Evolutionary conservation across 2,888 invertebrate species (phyloP).

Genomic region (Mechanitis messenoides): DNA sequence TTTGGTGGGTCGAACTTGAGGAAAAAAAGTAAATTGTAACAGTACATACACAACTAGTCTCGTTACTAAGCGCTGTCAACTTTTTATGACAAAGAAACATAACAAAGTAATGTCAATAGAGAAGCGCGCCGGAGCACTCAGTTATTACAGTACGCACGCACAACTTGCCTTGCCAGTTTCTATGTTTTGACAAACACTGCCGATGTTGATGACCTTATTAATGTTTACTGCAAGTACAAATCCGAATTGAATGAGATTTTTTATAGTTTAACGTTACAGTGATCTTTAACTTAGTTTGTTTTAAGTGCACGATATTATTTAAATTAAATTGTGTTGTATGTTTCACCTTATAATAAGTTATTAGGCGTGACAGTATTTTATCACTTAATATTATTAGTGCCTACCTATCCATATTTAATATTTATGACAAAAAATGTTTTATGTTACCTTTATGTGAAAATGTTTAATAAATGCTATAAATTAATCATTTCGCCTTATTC

Average conservation of each 20-base stretch:
- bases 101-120: conserved; percentile 39
- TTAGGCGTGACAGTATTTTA: conserved; percentile 72
- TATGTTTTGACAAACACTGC: conserved; percentile 72
- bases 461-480: conserved; percentile 74
- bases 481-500: conserved; percentile 72
- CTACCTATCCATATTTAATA: conserved; percentile 64
- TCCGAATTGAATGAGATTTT: conserved; percentile 75
- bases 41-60: conserved; percentile 37
- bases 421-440: conserved; percentile 65
- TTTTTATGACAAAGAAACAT: conserved; percentile 70
- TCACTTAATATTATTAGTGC: conserved; percentile 63
- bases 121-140: conserved; percentile 43
- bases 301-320: conserved; percentile 75
- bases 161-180: conserved; percentile 73
- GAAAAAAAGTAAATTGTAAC: conserved; percentile 51
- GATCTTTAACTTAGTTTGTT: conserved; percentile 71
- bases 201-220: conserved; percentile 59
- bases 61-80: conserved; percentile 60
- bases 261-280: conserved; percentile 71
- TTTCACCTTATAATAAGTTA: conserved; percentile 72
- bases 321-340: conserved; percentile 73
- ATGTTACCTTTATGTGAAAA: conserved; percentile 74
- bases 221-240: conserved; percentile 75
- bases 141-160: conserved; percentile 66
- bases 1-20: conserved; percentile 49